phyloP scores from a whole-genome alignment of 1,140 invertebrate species.

The Lanistes nyassanus region DNA sequence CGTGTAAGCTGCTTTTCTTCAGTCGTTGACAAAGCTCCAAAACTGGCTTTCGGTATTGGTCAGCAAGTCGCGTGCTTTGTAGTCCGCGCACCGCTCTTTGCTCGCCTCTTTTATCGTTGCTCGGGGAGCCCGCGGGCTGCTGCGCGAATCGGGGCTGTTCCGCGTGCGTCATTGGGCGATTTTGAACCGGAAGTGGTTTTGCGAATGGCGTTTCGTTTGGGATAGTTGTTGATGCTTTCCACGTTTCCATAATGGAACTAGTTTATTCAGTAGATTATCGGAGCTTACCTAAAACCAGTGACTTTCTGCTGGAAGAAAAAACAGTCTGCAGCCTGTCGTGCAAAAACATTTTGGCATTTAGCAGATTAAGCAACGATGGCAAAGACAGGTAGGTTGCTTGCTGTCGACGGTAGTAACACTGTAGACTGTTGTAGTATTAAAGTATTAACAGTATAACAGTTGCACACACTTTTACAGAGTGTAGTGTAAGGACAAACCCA shows the following conservation, averaged over 20 bases:
- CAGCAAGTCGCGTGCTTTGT: too few species aligned
- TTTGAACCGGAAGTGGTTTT: background rate
- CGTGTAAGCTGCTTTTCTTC: too few species aligned
- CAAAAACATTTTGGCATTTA: slow-evolving; percentile 50
- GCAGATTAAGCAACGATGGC: slow-evolving; percentile 34
- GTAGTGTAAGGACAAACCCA: too few species aligned
- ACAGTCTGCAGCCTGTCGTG: slow-evolving; percentile 47
- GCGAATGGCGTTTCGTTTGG: slow-evolving; percentile 4
- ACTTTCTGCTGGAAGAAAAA: slow-evolving; percentile 49
- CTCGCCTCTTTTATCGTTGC: too few species aligned
- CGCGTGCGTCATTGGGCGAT: background rate
- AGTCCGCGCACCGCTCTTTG: too few species aligned
- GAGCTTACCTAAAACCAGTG: slow-evolving; percentile 36
- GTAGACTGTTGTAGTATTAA: background rate
- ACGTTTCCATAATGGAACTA: slow-evolving; percentile 42
- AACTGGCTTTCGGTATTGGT: too few species aligned
- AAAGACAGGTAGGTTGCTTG: slow-evolving; percentile 28
- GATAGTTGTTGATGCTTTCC: background rate
- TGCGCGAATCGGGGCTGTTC: background rate
- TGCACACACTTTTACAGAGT: background rate
- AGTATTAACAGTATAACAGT: background rate
- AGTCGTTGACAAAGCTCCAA: too few species aligned
- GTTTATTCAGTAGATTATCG: slow-evolving; percentile 51
- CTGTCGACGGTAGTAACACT: background rate
- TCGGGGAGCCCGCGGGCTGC: too few species aligned